These are phyloP conservation scores for Plotosus lineatus DNA, from an alignment of 2,113 vertebrate species.

Conservation along the genomic window DNA sequence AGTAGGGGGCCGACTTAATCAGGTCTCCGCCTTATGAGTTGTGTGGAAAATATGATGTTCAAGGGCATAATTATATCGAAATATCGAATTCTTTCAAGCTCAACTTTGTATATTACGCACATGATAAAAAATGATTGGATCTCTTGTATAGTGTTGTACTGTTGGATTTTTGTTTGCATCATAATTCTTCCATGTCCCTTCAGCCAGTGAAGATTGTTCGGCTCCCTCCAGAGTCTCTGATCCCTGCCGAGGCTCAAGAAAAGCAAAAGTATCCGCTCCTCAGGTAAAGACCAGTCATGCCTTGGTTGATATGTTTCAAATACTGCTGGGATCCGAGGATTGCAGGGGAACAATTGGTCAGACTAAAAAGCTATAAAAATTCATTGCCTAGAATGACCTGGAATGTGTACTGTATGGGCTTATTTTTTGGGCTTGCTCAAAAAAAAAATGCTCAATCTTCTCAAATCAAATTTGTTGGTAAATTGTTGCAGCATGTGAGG, in stretches of 20 bases:
- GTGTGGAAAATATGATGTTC: too few species aligned
- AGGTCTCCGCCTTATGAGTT: too few species aligned
- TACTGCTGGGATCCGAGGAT: background rate
- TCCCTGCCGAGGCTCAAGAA: constrained; percentile 76
- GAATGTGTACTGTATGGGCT: background rate
- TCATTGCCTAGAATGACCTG: background rate
- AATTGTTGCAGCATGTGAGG: background rate
- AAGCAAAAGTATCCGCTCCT: constrained; percentile 81
- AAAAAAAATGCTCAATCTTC: background rate
- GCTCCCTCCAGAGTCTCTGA: constrained; percentile 80
- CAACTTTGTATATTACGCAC: background rate
- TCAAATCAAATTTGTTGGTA: background rate
- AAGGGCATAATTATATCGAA: too few species aligned
- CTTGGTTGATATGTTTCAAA: background rate
- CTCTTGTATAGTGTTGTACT: background rate
- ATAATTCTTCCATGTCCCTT: constrained; percentile 2
- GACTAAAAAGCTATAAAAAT: background rate
- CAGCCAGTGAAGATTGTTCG: constrained; percentile 72
- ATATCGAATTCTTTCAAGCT: too few species aligned
- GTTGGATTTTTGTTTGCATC: background rate
- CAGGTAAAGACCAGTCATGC: constrained; percentile 71
- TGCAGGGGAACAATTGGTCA: background rate
- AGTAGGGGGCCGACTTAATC: too few species aligned
- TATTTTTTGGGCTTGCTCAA: background rate
- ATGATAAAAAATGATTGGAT: background rate